Conservation (phyloP, 2,113 vertebrate species). For the Dicentrarchus labrax region DNA sequence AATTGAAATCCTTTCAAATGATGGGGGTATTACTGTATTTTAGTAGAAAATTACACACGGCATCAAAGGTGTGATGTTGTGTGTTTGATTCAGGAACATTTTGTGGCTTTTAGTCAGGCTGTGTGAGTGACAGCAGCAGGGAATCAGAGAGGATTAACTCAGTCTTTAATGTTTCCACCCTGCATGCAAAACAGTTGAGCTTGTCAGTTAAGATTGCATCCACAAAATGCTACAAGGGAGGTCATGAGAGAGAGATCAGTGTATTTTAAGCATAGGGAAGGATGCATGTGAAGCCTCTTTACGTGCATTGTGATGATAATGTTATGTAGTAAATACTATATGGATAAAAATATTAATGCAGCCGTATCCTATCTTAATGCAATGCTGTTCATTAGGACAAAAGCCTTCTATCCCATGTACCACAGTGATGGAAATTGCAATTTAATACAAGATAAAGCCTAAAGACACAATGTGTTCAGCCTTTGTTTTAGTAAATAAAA, state of each 20-base stretch:
- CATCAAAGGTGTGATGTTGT: conserved; percentile 38
- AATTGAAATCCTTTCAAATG: conserved; percentile 33
- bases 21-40: conserved; percentile 27
- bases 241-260: conserved; percentile 53
- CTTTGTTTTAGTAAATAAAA: conserved; percentile 16
- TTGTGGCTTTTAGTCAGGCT: conserved; percentile 55
- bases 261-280: conserved; percentile 29
- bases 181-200: conserved; percentile 69
- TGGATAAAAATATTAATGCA: neutral
- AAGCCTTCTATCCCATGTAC: neutral
- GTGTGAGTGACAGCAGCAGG: conserved; percentile 70
- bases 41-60: conserved; percentile 14
- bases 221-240: conserved; percentile 58
- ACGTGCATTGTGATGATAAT: conserved; percentile 11
- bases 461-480: too few relatives aligned
- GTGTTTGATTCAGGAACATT: conserved; percentile 51
- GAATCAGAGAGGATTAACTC: conserved; percentile 74
- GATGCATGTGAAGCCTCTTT: conserved; percentile 40
- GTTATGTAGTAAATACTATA: neutral
- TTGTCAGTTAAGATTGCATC: conserved; percentile 69
- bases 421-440: neutral
- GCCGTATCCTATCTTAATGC: neutral
- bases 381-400: neutral
- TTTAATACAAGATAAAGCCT: neutral
- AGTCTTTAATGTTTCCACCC: conserved; percentile 67